Evolutionary conservation across 2,113 vertebrate species (phyloP).

Genomic region (Megalops atlanticus): DNA sequence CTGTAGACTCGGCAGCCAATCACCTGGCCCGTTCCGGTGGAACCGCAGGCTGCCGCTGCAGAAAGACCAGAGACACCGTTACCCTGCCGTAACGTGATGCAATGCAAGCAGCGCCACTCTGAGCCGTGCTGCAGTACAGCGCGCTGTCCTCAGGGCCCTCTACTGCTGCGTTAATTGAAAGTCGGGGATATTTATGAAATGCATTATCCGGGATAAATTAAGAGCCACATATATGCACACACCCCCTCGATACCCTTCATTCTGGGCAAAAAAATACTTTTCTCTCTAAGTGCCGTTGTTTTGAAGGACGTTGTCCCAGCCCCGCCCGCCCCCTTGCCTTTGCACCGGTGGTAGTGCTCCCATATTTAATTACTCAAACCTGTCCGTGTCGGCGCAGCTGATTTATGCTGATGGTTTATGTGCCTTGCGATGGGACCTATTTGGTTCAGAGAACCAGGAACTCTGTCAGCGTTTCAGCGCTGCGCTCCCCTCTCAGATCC

Average conservation of each 20-base stretch:
- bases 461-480: background rate
- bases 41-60: background rate
- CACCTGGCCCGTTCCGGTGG: background rate
- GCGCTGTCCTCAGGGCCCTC: background rate
- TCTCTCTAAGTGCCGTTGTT: background rate
- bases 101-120: background rate
- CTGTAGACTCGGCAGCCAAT: background rate
- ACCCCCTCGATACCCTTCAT: background rate
- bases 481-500: background rate
- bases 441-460: slow-evolving; percentile 8
- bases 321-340: background rate
- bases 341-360: background rate
- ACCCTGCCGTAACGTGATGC: background rate
- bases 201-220: background rate
- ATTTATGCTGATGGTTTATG: slow-evolving; percentile 4
- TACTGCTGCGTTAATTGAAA: background rate
- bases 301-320: background rate
- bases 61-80: background rate
- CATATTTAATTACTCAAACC: background rate
- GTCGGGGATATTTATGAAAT: background rate
- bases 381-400: background rate
- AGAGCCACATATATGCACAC: background rate
- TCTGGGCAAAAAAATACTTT: background rate
- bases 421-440: background rate
- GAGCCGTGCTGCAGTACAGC: no score